phyloP scores from a whole-genome alignment of 1,140 invertebrate species.

The Chrysopa pallens region DNA sequence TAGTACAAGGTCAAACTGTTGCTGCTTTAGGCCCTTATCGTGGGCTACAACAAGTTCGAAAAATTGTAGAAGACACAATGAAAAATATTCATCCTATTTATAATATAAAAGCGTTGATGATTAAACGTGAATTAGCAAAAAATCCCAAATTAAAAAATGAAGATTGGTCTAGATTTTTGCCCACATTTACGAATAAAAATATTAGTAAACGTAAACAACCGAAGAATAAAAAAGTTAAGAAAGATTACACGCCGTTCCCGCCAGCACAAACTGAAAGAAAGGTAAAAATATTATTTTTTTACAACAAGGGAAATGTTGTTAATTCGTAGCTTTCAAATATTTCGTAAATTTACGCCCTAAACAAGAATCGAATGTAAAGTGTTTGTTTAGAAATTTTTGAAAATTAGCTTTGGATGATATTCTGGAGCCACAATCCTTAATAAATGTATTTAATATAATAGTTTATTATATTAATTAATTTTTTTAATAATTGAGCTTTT shows the following conservation, averaged over 20 bases:
- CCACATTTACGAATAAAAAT: slow-evolving; percentile 90
- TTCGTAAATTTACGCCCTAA: too few relatives aligned
- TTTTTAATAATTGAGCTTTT: too few relatives aligned
- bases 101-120: slow-evolving; percentile 97
- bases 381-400: too few relatives aligned
- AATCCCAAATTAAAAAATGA: slow-evolving; percentile 84
- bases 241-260: slow-evolving; percentile 94
- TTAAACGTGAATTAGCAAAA: slow-evolving; percentile 86
- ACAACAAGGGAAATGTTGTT: too few relatives aligned
- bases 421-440: too few relatives aligned
- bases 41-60: slow-evolving; percentile 80
- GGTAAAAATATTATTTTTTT: slow-evolving; percentile 9
- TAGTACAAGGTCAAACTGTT: slow-evolving; percentile 97
- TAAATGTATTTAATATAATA: too few relatives aligned
- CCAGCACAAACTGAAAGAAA: slow-evolving; percentile 85
- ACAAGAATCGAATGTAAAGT: too few relatives aligned
- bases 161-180: slow-evolving; percentile 94
- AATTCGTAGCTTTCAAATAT: too few relatives aligned
- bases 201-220: slow-evolving; percentile 71
- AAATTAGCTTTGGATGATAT: too few relatives aligned
- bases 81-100: slow-evolving; percentile 99
- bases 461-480: too few relatives aligned
- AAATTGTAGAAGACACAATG: slow-evolving; percentile 94
- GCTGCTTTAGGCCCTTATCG: slow-evolving; percentile 87
- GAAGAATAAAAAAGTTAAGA: slow-evolving; percentile 72